Conservation (phyloP, 1,140 invertebrate genomes). For the Samia ricini region DNA sequence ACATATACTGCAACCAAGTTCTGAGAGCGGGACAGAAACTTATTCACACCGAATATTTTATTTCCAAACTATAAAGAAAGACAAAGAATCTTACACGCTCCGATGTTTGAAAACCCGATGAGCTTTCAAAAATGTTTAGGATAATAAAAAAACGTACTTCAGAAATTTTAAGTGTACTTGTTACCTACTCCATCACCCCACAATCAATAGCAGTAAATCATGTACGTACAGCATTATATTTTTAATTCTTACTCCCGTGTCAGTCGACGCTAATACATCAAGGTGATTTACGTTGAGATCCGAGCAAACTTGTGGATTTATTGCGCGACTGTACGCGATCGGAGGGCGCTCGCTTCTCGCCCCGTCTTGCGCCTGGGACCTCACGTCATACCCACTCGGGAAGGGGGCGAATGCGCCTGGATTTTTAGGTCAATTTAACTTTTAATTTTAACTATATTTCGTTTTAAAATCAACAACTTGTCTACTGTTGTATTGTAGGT, state of each 20-base stretch:
- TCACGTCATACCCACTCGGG: neutral
- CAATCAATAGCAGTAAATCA: constrained; percentile 10
- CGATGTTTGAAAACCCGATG: no score
- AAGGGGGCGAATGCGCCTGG: neutral
- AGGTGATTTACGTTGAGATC: constrained; percentile 8
- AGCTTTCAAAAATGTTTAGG: no score
- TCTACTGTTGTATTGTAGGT: no score
- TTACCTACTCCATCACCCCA: neutral
- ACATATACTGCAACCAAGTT: no score
- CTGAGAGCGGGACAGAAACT: no score
- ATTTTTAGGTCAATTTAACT: neutral
- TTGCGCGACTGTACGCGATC: constrained; percentile 4
- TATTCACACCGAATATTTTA: no score
- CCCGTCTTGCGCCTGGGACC: neutral
- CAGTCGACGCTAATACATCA: constrained; percentile 11
- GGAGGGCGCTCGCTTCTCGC: no score
- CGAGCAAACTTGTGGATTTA: constrained; percentile 6
- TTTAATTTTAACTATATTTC: neutral
- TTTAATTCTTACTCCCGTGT: constrained; percentile 9
- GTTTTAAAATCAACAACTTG: no score
- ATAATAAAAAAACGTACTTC: no score
- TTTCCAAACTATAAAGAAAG: no score
- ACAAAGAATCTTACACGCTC: no score
- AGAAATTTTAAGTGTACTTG: no score
- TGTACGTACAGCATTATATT: constrained; percentile 6